phyloP scores from a whole-genome alignment of 35 echinoderm and acorn worm species.

The Lytechinus variegatus region DNA sequence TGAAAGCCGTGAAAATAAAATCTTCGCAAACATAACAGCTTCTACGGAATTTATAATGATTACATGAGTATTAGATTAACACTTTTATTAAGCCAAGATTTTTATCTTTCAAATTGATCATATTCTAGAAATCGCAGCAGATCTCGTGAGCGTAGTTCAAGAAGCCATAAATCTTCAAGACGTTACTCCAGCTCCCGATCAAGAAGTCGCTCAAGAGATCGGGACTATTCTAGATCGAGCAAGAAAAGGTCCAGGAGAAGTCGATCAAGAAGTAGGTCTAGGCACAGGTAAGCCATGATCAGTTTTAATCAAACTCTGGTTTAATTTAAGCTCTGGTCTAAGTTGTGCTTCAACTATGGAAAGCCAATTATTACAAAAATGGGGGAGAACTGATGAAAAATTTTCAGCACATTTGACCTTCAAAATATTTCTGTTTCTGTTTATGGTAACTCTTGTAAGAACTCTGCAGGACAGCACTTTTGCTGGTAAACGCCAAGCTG shows the following conservation, averaged over 20 bases:
- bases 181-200: slow-evolving; percentile 13
- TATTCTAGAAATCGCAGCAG: slow-evolving; percentile 37
- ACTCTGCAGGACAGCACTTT: too few relatives aligned
- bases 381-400: too few relatives aligned
- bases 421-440: too few relatives aligned
- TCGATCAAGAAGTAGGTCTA: slow-evolving; percentile 35
- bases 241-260: slow-evolving; percentile 33
- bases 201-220: slow-evolving; percentile 22
- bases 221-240: slow-evolving; percentile 35
- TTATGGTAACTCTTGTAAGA: too few relatives aligned
- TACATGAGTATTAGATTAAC: not conserved
- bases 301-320: too few relatives aligned
- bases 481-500: too few relatives aligned
- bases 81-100: not conserved
- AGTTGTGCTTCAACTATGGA: too few relatives aligned
- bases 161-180: not conserved
- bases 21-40: not conserved
- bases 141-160: slow-evolving; percentile 1
- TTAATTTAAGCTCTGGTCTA: too few relatives aligned
- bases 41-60: not conserved
- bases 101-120: not conserved
- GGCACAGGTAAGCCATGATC: slow-evolving; percentile 6
- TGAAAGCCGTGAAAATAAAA: too few relatives aligned
- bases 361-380: too few relatives aligned
- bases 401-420: too few relatives aligned